A percentile compares a stretch with the other conserved stretches of the same genome.
phyloP scores from a whole-genome alignment of 2,888 invertebrate genomes.

The Dynastes maya region DNA sequence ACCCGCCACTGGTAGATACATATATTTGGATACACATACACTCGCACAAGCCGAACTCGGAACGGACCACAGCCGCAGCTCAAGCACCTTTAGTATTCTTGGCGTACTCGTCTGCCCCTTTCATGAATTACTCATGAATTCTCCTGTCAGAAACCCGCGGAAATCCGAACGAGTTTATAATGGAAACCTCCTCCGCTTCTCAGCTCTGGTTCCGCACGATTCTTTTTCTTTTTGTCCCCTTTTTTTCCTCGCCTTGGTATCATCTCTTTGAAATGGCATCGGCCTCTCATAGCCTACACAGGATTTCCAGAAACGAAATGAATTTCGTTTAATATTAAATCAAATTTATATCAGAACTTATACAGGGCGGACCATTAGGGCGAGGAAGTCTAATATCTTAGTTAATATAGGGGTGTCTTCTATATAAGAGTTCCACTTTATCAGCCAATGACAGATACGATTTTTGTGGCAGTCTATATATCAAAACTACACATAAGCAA shows the following conservation, averaged over 20 bases:
- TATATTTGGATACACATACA: conserved; percentile 2
- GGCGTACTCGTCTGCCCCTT: conserved; percentile 47
- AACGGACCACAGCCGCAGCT: background rate
- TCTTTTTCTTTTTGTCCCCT: background rate
- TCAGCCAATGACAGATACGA: too few relatives aligned
- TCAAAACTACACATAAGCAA: too few relatives aligned
- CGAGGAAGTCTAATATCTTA: too few relatives aligned
- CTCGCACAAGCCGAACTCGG: background rate
- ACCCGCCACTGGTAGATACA: too few relatives aligned
- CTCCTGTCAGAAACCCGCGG: conserved; percentile 43
- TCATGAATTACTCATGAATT: conserved; percentile 54
- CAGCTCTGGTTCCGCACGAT: conserved; percentile 5
- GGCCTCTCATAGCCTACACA: background rate
- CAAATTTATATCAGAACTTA: background rate
- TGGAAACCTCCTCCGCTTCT: conserved; percentile 40
- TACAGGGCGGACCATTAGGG: too few relatives aligned
- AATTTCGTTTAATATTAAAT: conserved; percentile 1
- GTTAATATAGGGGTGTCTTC: too few relatives aligned
- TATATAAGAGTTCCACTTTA: too few relatives aligned
- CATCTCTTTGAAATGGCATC: conserved; percentile 15
- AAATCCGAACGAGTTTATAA: conserved; percentile 52
- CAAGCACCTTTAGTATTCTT: conserved; percentile 50
- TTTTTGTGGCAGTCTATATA: too few relatives aligned
- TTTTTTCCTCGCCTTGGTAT: background rate
- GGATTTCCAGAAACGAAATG: background rate